Conservation (phyloP, 2,113 vertebrate species). For the Leptosomus discolor region DNA sequence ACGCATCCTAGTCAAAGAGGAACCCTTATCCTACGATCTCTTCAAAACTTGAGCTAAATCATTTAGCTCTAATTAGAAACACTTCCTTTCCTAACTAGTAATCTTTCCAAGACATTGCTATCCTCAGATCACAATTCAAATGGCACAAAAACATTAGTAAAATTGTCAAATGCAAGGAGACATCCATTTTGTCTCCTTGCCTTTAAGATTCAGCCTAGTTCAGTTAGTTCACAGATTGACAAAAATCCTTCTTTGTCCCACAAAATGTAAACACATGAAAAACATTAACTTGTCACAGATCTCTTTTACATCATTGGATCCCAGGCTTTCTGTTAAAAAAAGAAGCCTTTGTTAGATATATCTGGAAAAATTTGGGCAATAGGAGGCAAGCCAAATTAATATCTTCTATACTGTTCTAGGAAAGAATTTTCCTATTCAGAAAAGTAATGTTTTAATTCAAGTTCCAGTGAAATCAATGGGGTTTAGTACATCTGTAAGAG, state of each 20-base stretch:
- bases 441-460: not conserved
- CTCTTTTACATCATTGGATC: not conserved
- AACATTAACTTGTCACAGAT: not conserved
- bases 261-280: not conserved
- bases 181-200: not conserved
- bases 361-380: not conserved
- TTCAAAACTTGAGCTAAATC: not conserved
- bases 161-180: not conserved
- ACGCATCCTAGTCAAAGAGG: not conserved
- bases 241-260: not conserved
- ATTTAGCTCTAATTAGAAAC: slow-evolving; percentile 66
- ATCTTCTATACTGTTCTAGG: not conserved
- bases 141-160: not conserved
- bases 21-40: slow-evolving; percentile 31
- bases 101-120: not conserved
- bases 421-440: not conserved
- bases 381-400: not conserved
- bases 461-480: not conserved
- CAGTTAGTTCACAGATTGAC: not conserved
- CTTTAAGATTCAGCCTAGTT: not conserved
- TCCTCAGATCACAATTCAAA: not conserved
- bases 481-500: not conserved
- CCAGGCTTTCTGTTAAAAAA: not conserved
- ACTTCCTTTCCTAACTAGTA: not conserved
- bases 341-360: not conserved